Conservation (phyloP, 2,113 vertebrate species). For the Pogona vitticeps region DNA sequence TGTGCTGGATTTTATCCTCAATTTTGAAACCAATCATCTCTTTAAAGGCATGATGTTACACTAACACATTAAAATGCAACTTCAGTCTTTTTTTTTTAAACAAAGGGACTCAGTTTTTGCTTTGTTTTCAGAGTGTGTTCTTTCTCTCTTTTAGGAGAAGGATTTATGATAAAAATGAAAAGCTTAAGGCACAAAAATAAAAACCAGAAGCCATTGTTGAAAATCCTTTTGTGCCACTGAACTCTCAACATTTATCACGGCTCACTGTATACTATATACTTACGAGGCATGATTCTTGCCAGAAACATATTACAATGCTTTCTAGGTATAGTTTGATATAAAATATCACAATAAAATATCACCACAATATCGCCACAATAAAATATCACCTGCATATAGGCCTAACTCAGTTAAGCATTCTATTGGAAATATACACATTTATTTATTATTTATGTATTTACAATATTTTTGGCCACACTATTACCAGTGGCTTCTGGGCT, state of each 20-base stretch:
- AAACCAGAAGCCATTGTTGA: conserved; percentile 15
- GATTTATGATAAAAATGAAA: conserved; percentile 15
- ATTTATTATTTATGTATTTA: too few species aligned
- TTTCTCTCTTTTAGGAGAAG: conserved; percentile 12
- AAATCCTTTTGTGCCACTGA: conserved; percentile 14
- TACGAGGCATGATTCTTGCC: conserved; percentile 16
- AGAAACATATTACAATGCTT: neutral
- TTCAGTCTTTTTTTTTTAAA: neutral
- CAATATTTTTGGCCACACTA: too few species aligned
- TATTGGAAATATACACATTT: neutral
- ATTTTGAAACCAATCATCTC: neutral
- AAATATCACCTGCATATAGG: neutral
- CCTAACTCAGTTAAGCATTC: neutral
- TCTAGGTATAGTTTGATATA: neutral
- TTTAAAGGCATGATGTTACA: conserved; percentile 12
- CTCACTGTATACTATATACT: conserved; percentile 12
- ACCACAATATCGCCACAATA: too few species aligned
- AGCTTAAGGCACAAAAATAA: conserved; percentile 38
- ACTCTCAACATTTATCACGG: conserved; percentile 33
- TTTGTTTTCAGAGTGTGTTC: conserved; percentile 14
- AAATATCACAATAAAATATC: neutral
- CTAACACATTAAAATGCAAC: conserved; percentile 25
- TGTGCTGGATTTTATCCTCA: neutral
- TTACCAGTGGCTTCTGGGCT: too few species aligned
- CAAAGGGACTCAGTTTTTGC: neutral